A percentile compares a stretch with the other conserved stretches of the same genome.
Evolutionary conservation across 2,888 invertebrate genomes (phyloP).

Genomic region (Polyommatus iphigenia): DNA sequence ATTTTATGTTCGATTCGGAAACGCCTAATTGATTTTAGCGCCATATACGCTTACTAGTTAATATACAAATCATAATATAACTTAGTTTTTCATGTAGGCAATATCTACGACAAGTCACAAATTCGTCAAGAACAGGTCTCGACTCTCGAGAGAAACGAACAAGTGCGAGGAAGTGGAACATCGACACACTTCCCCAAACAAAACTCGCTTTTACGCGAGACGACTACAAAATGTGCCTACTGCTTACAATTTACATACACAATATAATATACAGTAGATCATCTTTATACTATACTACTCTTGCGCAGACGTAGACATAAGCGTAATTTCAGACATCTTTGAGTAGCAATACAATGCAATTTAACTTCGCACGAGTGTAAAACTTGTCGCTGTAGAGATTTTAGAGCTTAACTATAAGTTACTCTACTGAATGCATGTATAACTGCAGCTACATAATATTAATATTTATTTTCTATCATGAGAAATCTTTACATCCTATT

Average conservation of each 20-base stretch:
- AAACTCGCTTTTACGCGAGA: conserved; percentile 31
- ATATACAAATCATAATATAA: neutral
- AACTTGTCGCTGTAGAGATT: too few relatives aligned
- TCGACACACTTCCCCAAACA: conserved; percentile 50
- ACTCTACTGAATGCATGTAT: neutral
- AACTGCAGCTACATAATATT: neutral
- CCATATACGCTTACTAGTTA: neutral
- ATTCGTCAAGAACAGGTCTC: conserved; percentile 55
- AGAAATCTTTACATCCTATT: neutral
- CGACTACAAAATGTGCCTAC: conserved; percentile 23
- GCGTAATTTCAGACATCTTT: too few relatives aligned
- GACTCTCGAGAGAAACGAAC: conserved; percentile 55
- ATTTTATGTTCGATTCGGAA: neutral
- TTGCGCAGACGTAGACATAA: too few relatives aligned
- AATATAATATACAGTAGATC: neutral
- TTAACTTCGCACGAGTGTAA: neutral
- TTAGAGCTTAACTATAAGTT: too few relatives aligned
- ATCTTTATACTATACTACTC: neutral
- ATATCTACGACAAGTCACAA: neutral
- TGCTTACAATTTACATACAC: neutral
- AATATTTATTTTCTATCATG: neutral
- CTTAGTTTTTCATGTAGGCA: neutral
- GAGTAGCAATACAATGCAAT: neutral
- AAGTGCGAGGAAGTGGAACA: conserved; percentile 52
- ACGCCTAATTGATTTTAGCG: neutral